Conservation (phyloP, 2,888 invertebrate species). For the Celastrina argiolus region DNA sequence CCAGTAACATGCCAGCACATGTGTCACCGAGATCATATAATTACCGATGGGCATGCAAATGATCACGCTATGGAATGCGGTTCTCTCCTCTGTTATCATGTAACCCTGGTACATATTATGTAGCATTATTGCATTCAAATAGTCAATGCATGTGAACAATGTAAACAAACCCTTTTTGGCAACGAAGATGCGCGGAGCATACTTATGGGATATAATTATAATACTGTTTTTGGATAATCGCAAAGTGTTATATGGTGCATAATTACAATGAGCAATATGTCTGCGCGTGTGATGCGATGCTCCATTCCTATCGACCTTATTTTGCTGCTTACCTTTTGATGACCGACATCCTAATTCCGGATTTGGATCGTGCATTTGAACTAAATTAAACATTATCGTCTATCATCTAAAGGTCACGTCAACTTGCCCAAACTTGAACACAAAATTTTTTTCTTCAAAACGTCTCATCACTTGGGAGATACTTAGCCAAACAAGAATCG, state of each 20-base stretch:
- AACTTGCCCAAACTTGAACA: too few relatives aligned
- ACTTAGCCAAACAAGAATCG: too few relatives aligned
- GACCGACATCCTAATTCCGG: too few relatives aligned
- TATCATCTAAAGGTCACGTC: too few relatives aligned
- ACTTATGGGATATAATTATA: not conserved
- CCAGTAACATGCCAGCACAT: not conserved
- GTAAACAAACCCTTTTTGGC: not conserved
- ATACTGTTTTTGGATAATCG: not conserved
- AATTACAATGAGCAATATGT: not conserved
- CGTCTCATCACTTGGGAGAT: too few relatives aligned
- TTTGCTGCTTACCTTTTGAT: too few relatives aligned
- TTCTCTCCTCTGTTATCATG: not conserved
- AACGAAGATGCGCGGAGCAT: not conserved
- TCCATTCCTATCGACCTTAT: too few relatives aligned
- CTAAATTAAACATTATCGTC: too few relatives aligned
- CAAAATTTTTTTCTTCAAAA: too few relatives aligned
- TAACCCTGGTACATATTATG: not conserved
- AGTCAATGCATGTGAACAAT: not conserved
- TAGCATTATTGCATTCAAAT: not conserved
- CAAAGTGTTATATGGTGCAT: not conserved
- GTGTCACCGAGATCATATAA: not conserved
- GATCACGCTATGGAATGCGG: not conserved
- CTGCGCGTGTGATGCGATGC: too few relatives aligned
- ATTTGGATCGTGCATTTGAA: too few relatives aligned
- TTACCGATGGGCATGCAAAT: conserved; percentile 10